Conservation (phyloP, 2,888 invertebrate genomes). For the Autographa gamma region DNA sequence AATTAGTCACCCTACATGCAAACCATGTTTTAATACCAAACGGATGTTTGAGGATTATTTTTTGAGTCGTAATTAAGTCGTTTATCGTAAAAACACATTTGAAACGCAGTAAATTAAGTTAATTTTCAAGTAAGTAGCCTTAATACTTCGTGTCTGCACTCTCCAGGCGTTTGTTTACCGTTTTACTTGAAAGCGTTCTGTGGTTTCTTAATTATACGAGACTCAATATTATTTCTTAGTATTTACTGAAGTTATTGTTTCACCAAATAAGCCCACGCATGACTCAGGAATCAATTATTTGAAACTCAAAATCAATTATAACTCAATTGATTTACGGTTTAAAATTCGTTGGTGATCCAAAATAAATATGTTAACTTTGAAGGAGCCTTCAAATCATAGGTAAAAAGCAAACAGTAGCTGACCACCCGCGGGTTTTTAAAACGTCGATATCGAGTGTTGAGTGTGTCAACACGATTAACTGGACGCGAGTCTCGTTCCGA, state of each 20-base stretch:
- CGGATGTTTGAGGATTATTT: constrained; percentile 71
- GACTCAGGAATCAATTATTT: constrained; percentile 50
- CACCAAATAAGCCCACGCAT: constrained; percentile 70
- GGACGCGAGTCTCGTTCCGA: constrained; percentile 70
- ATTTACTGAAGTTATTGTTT: constrained; percentile 71
- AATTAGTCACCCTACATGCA: constrained; percentile 58
- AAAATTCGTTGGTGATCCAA: constrained; percentile 10
- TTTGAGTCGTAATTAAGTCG: constrained; percentile 70
- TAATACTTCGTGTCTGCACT: constrained; percentile 39
- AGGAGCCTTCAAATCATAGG: constrained; percentile 75
- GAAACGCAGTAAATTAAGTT: constrained; percentile 66
- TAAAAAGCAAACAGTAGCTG: constrained; percentile 85
- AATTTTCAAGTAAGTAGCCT: constrained; percentile 62
- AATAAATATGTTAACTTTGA: constrained; percentile 61
- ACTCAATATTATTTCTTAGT: constrained; percentile 63
- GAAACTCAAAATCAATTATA: constrained; percentile 36
- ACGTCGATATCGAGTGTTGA: constrained; percentile 79
- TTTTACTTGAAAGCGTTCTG: constrained; percentile 62
- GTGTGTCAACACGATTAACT: constrained; percentile 84
- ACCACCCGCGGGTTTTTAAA: constrained; percentile 82
- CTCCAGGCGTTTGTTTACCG: constrained; percentile 55
- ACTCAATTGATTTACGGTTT: constrained; percentile 11
- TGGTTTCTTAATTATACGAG: constrained; percentile 58
- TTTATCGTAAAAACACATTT: constrained; percentile 69
- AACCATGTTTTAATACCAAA: constrained; percentile 63